Percentiles rank a stretch among this genome's conserved stretches.
These are phyloP conservation scores for Cynopterus brachyotis DNA, from an alignment of 2,113 vertebrate genomes.

Conservation along the genomic window DNA sequence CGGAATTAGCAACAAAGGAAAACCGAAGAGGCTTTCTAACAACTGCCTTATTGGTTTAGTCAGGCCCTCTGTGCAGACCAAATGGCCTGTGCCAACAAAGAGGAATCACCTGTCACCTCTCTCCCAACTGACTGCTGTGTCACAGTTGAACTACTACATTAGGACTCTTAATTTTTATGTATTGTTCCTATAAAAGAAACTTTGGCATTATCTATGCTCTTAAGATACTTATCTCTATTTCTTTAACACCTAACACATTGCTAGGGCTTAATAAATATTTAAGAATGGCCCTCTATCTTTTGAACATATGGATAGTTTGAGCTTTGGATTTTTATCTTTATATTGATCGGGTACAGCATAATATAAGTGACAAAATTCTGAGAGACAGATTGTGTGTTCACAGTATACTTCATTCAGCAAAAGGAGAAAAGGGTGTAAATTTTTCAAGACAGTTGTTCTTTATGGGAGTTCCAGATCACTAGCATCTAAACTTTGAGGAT, in stretches of 20 bases:
- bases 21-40: neutral
- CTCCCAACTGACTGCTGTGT: neutral
- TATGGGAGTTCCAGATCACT: conserved; percentile 33
- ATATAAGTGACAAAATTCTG: conserved; percentile 59
- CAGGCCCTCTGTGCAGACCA: neutral
- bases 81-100: neutral
- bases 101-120: neutral
- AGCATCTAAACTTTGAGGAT: neutral
- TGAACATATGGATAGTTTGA: neutral
- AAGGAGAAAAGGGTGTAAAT: neutral
- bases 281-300: conserved; percentile 15
- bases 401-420: conserved; percentile 38
- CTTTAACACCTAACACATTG: conserved; percentile 36
- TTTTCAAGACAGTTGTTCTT: conserved; percentile 42
- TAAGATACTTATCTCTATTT: conserved; percentile 36
- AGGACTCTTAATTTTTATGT: neutral
- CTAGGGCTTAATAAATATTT: conserved; percentile 22
- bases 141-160: neutral
- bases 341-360: conserved; percentile 46
- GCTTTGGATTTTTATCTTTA: conserved; percentile 51
- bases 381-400: conserved; percentile 54
- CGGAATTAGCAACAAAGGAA: neutral
- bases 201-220: neutral
- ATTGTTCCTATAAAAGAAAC: neutral
- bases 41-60: neutral